Base-by-base conservation (phyloP, 2,113 vertebrate genomes). In the Fregetta grallaria region DNA sequence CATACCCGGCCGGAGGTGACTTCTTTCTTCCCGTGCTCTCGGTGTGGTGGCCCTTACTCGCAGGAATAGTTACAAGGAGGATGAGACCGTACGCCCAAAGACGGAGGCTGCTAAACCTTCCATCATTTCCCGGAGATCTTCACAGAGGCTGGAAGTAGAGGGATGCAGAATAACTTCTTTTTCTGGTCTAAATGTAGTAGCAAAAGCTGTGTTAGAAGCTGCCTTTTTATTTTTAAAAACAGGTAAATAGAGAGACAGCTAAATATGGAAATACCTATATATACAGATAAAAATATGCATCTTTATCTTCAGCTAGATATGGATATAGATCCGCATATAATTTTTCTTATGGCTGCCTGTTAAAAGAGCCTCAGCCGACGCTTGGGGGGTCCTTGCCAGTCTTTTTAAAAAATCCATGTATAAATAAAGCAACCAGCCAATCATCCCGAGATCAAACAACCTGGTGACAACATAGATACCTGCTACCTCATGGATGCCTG, bases 1-100 rank as follows among this genome's bases (percentile, higher is more conserved):
- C 4, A 16, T 36, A 17, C 71, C 42, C 4, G 3, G 20, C 47
- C 14, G 10, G 81, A 87, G 80, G 68, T 50, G 89, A 78, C 73
- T 91, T 83, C 53, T 77, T 42, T 45, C 36, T 63, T 44, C 74
- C 72, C 3, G 1, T 52, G 78, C 26, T 65, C 77, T 77, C 1
- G 2, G 20, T 1, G 3, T 68, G 91, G 27, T 0, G 2, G 53
- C 70, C 36, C 29, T 90, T 27, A 44, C 81, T 75, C 0, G 0
- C 73, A 49, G 70, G 80, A 62, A 62, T 11, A 73, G 82, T 86
- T 65, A 53, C 10, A 2, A 68, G 61, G 38, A 82, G 38, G 74
- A 47, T 10, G 81, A 84, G 49, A 55, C 72, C 6, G 1, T 14
- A n/a, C 0, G 1, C 29, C 42, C 42, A 16, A 55, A 77, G 49